These are phyloP conservation scores for Stichodactyla mertensii DNA, from an alignment of 64 coral and sea anemone species.

Conservation along the genomic window DNA sequence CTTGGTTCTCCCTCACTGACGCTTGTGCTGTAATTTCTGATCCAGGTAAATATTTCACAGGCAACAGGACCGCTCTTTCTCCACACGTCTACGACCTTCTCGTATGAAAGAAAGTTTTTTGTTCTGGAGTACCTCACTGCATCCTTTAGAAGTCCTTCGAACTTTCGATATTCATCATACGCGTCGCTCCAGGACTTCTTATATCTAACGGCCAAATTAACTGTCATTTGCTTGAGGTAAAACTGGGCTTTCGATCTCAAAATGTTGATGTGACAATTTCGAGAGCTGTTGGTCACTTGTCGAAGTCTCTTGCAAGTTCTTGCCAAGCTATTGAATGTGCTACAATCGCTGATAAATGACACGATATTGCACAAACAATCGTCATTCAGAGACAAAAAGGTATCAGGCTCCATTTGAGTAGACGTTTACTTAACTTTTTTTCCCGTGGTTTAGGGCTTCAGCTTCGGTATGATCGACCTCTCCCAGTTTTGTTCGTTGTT, in stretches of 20 bases:
- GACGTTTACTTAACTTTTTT: no score
- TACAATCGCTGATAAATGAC: slow-evolving; percentile 15
- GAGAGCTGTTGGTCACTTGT: slow-evolving; percentile 27
- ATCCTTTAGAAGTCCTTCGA: slow-evolving; percentile 9
- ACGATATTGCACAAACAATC: slow-evolving; percentile 53
- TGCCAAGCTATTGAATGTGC: slow-evolving; percentile 33
- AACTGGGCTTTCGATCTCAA: slow-evolving; percentile 39
- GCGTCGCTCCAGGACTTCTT: neutral
- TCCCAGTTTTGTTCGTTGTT: no score
- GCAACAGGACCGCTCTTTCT: slow-evolving; percentile 52
- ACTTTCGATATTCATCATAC: slow-evolving; percentile 17
- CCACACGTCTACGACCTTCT: slow-evolving; percentile 49
- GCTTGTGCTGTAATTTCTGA: slow-evolving; percentile 1
- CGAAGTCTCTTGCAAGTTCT: slow-evolving; percentile 45
- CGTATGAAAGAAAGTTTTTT: slow-evolving; percentile 14
- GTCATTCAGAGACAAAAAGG: slow-evolving; percentile 30
- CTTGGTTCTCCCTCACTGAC: slow-evolving; percentile 31
- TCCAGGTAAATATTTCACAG: slow-evolving; percentile 59
- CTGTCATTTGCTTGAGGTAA: slow-evolving; percentile 40
- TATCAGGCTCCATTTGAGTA: neutral
- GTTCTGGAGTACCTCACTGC: neutral
- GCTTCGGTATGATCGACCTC: no score
- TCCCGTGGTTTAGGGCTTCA: no score
- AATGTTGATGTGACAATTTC: slow-evolving; percentile 38
- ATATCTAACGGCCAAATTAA: neutral